Base-by-base conservation (phyloP, 2,113 vertebrate genomes). In the Edolisoma coerulescens region DNA sequence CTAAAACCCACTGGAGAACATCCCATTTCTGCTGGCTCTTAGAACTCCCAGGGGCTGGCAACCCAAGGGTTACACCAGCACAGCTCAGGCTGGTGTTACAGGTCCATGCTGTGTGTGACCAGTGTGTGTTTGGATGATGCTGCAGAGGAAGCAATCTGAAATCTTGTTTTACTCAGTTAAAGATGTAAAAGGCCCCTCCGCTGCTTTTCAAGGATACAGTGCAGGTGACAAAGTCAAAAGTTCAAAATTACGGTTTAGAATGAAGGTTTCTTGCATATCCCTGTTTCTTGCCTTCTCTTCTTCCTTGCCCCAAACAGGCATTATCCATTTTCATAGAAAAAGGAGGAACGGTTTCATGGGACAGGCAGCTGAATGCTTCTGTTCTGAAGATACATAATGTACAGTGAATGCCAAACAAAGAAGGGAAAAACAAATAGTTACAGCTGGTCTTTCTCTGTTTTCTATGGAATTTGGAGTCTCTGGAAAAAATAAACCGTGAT, bases 21-120 rank as follows among this genome's bases (percentile, higher is more conserved):
- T 52, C 23, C 15, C 19, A 2, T 65, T 89, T 81, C 47, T 77
- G 24, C 50, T 81, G 84, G 27, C 26, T 89, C 28, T 63, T 47
- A 18, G 7, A 54, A 9, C 20, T 80, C 21, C 9, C 10, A 11
- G 53, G 56, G 35, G 24, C 15, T 50, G 33, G 16, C 33, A 67
- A 7, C 7, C 15, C 23, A 27, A 23, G 26, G 64, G 11, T 70
- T 54, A 33, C 0, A 7, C 14, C 33, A 35, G 4, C 16, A 7
- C 1, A 2, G 23, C 21, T 52, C 0, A 0, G 21, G 20, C 10
- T 41, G 28, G 24, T 6, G 30, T 56, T 65, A 26, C 20, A 53
- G n/a, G 11, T 56, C 18, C 41, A 13, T 65, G 30, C 19, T 37
- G 17, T 15, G 27, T 30, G 9, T 42, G 76, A 68, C 26, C 59